Evolutionary conservation across 2,888 invertebrate species (phyloP), one percentile per base, ranked within the genome.

Genomic region (Ommatoiulus sabulosus): DNA sequence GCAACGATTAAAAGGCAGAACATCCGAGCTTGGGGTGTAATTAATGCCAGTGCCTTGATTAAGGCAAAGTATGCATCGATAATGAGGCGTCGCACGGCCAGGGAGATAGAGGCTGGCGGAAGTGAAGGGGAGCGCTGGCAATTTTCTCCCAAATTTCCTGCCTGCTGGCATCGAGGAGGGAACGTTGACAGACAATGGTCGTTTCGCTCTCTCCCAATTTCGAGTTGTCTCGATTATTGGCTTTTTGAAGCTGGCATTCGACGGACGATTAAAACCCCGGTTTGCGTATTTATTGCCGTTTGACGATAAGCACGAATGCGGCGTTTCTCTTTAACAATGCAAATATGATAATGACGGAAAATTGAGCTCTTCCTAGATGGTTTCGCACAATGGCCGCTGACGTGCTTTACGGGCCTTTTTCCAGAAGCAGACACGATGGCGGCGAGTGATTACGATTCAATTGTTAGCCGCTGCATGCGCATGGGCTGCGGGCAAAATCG

Each of bases 281-380:
- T 72, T 72, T 72, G 72, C 24, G 72, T 72, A 72, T 72, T 72
- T 72, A 72, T 72, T 72, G 72, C 72, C 72, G 72, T 72, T 72
- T 72, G 24, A 72, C 10, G 72, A 72, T 72, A 72, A 72, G 72
- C 72, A 24, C 72, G 72, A 72, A 72, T 72, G 72, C 72, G 10
- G 24, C 72, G 72, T 20, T 72, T 72, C 72, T 72, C 72, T 72
- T 72, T 72, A 72, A 72, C 72, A 72, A 72, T 72, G 72, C 72
- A 72, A 72, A 72, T 72, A 72, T 72, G 72, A 72, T 72, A 72
- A 72, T 72, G 72, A 72, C 24, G 72, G 72, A 72, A 72, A 72
- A 72, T 72, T 72, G 72, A 72, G 72, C 72, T 72, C 24, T 72
- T 72, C 72, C 72, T 72, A 72, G 72, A 72, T 72, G 72, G 72